These are phyloP conservation scores for Sebastes oblongus DNA, from an alignment of 2,797 vertebrate species.

Conservation along the genomic window DNA sequence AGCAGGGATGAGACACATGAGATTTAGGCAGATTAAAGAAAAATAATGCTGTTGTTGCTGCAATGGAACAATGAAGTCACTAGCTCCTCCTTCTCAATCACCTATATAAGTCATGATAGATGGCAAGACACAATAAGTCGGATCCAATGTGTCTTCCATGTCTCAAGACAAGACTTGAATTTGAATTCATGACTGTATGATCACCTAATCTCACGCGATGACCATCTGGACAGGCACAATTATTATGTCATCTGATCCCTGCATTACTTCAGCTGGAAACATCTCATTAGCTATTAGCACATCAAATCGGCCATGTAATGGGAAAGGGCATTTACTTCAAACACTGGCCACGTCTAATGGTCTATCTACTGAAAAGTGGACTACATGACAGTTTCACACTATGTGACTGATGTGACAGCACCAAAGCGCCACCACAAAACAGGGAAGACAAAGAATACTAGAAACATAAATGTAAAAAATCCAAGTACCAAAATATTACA, in stretches of 20 bases:
- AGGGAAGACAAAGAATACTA: not conserved
- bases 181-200: not conserved
- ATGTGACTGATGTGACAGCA: not conserved
- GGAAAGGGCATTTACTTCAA: not conserved
- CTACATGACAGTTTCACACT: not conserved
- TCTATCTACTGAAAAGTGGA: not conserved
- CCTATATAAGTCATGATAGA: not conserved
- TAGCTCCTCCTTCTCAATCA: no score
- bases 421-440: not conserved
- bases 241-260: not conserved
- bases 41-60: no score
- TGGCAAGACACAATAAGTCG: not conserved
- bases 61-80: no score
- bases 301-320: not conserved
- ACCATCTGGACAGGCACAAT: not conserved
- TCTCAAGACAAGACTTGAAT: not conserved
- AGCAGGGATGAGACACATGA: not conserved
- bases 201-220: not conserved
- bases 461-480: not conserved
- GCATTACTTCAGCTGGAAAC: not conserved
- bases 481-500: not conserved
- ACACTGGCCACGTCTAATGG: not conserved
- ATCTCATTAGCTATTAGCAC: not conserved
- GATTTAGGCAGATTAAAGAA: conserved; percentile 1
- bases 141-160: not conserved